Percentiles rank a stretch among this genome's conserved stretches.
phyloP scores from a whole-genome alignment of 2,113 vertebrate species.

The Clinocottus analis region DNA sequence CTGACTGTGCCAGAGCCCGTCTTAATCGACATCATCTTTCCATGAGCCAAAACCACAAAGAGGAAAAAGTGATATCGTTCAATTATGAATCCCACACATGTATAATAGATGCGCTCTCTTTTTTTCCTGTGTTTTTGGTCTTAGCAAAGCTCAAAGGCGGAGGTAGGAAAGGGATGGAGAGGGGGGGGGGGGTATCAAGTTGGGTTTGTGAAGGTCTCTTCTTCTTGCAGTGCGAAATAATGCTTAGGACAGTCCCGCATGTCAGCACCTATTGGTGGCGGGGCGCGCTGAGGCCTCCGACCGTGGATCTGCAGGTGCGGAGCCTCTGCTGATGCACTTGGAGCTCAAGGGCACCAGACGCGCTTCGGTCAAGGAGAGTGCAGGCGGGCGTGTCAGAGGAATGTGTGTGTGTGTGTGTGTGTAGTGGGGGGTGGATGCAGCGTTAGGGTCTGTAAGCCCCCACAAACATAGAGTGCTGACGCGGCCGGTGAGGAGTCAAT shows the following conservation, averaged over 20 bases:
- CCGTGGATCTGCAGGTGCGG: constrained; percentile 66
- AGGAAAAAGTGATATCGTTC: constrained; percentile 89
- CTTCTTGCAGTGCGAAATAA: constrained; percentile 77
- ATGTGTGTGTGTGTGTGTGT: constrained; percentile 12
- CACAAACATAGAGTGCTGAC: constrained; percentile 34
- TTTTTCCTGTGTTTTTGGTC: constrained; percentile 68
- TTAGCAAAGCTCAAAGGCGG: constrained; percentile 70
- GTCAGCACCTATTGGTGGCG: constrained; percentile 76
- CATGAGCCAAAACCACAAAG: constrained; percentile 87
- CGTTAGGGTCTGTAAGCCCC: constrained; percentile 45
- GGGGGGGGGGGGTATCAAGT: constrained; percentile 58
- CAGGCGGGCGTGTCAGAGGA: constrained; percentile 42
- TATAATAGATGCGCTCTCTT: constrained; percentile 87
- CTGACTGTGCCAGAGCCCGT: constrained; percentile 82
- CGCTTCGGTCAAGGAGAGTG: constrained; percentile 66
- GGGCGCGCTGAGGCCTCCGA: constrained; percentile 73
- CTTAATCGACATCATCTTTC: constrained; percentile 89
- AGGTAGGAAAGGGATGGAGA: no score
- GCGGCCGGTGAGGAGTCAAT: constrained; percentile 21
- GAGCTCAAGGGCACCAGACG: constrained; percentile 77
- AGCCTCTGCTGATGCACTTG: constrained; percentile 20
- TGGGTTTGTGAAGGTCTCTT: constrained; percentile 72
- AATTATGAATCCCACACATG: constrained; percentile 91
- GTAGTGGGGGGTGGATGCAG: constrained; percentile 21
- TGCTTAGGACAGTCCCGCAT: constrained; percentile 70